Evolutionary conservation across 2,797 vertebrate species (phyloP).

Genomic region (Pipistrellus pipistrellus): DNA sequence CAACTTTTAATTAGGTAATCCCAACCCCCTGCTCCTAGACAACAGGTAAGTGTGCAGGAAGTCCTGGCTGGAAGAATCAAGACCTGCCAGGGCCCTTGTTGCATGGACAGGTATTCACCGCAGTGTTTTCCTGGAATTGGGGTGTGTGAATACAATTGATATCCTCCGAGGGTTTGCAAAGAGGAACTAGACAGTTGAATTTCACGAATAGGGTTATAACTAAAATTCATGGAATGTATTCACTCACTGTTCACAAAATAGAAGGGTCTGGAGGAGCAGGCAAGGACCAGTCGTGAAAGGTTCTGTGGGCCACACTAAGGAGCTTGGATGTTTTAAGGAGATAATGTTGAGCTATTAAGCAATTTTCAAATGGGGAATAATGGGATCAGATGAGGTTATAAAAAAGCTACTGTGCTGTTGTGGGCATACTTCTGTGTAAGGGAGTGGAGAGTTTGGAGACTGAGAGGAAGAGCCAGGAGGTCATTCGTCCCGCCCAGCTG

Average conservation of each 20-base stretch:
- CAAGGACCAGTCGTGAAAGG: background rate
- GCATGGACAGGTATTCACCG: background rate
- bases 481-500: background rate
- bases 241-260: slow-evolving; percentile 52
- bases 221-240: slow-evolving; percentile 2
- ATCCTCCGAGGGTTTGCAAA: background rate
- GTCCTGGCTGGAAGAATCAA: background rate
- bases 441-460: background rate
- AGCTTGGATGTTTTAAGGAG: background rate
- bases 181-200: background rate
- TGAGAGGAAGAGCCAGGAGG: background rate
- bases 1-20: background rate
- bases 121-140: background rate
- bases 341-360: background rate
- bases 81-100: background rate
- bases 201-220: background rate
- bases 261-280: background rate
- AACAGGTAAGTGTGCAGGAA: background rate
- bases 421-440: background rate
- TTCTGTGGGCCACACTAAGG: background rate
- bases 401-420: background rate
- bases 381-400: background rate
- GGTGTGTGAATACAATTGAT: background rate
- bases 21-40: background rate
- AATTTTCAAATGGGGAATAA: background rate